Evolutionary conservation across 2,888 invertebrate species (phyloP).

Genomic region (Leptura quadrifasciata): DNA sequence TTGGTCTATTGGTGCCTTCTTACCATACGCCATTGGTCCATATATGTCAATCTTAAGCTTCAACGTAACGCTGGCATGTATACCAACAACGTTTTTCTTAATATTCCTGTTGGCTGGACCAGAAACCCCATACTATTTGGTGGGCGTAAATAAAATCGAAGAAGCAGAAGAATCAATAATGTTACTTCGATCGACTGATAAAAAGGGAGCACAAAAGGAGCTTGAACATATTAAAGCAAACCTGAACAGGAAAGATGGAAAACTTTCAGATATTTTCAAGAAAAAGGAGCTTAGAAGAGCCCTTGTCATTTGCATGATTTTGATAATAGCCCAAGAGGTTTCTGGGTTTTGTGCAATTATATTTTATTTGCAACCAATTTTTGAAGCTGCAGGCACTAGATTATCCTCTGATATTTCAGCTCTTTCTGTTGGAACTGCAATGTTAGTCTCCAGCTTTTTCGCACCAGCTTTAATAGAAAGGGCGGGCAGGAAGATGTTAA

Average conservation of each 20-base stretch:
- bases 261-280: constrained; percentile 77
- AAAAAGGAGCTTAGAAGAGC: constrained; percentile 83
- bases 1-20: constrained; percentile 81
- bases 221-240: constrained; percentile 57
- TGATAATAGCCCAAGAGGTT: constrained; percentile 82
- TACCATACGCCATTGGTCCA: constrained; percentile 83
- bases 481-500: constrained; percentile 82
- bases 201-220: constrained; percentile 79
- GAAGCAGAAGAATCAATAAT: constrained; percentile 81
- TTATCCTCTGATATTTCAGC: constrained; percentile 80
- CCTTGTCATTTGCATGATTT: constrained; percentile 79
- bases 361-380: constrained; percentile 84
- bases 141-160: constrained; percentile 76
- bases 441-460: constrained; percentile 81
- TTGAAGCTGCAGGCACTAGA: constrained; percentile 79
- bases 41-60: constrained; percentile 80
- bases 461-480: constrained; percentile 86
- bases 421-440: constrained; percentile 85
- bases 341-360: constrained; percentile 87
- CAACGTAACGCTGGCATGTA: constrained; percentile 73
- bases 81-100: constrained; percentile 75
- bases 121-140: constrained; percentile 85
- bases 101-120: constrained; percentile 82
- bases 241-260: constrained; percentile 58
- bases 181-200: constrained; percentile 81